Percentiles rank a stretch among this genome's conserved stretches.
Evolutionary conservation across 2,797 vertebrate species (phyloP).

Genomic region (Phrynocephalus vlangalii): DNA sequence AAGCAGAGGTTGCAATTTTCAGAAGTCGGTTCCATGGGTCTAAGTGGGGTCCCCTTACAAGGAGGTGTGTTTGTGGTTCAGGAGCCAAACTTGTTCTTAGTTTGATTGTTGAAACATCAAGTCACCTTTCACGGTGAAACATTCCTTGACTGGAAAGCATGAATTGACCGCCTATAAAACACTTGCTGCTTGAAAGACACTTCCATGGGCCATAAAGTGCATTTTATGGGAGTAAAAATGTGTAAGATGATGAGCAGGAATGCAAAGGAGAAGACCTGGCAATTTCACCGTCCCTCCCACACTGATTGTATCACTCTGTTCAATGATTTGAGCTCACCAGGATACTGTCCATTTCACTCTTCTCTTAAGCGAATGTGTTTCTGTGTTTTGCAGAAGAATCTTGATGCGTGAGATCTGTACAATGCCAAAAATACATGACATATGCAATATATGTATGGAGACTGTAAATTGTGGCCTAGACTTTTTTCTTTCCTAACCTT

Average conservation of each 20-base stretch:
- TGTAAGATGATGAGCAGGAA: slow-evolving; percentile 12
- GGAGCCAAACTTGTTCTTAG: not conserved
- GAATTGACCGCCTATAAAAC: not conserved
- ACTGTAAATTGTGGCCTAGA: slow-evolving; percentile 41
- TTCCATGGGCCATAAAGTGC: not conserved
- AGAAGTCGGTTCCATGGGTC: not conserved
- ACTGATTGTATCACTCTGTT: slow-evolving; percentile 35
- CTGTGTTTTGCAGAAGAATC: slow-evolving; percentile 53
- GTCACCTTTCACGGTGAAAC: not conserved
- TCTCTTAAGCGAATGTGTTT: slow-evolving; percentile 39
- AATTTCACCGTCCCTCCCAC: slow-evolving; percentile 28
- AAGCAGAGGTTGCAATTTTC: not conserved
- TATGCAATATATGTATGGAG: slow-evolving; percentile 60
- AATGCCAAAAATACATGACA: slow-evolving; percentile 54
- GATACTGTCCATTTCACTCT: slow-evolving; percentile 39
- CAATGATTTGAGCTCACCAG: slow-evolving; percentile 31
- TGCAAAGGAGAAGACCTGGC: not conserved
- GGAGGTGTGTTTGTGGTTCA: not conserved
- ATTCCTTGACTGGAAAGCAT: not conserved
- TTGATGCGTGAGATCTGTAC: slow-evolving; percentile 37
- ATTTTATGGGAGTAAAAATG: not conserved
- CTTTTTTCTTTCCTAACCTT: slow-evolving; percentile 19
- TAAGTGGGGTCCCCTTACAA: not conserved
- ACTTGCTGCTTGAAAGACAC: not conserved
- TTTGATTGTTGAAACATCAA: not conserved